Base-by-base conservation (phyloP, 1,140 invertebrate species). In the Sinella curviseta region DNA sequence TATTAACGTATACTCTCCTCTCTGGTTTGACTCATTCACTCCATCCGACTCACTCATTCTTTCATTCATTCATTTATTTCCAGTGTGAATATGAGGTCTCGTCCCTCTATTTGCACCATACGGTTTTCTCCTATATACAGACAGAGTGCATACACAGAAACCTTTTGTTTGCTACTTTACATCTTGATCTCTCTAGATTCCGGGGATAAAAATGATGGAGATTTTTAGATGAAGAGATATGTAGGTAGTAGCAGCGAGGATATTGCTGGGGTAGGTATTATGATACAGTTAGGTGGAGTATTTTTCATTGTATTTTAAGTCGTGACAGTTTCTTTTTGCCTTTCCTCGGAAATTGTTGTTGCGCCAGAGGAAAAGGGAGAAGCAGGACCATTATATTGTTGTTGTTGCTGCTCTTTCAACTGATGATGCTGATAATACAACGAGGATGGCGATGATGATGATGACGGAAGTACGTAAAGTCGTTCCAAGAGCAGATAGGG, bases 201-300 rank as follows among this genome's bases (percentile, higher is more conserved):
- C n/a, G 65, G 24, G 65, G 65, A 70, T 70, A 70, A 70, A 48
- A 70, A 70, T 70, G 65, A 70, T 70, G 65, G 65, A 70, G 65
- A 70, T 70, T 60, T 60, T 60, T 26, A 65, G 57, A 65, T 65
- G 26, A 48, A 70, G 65, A 16, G 8, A 30, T 24, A 70, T n/a
- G 31, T 26, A 60, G 24, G 31, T 31, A 70, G 8, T 33, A n/a
- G n/a, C n/a, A n/a, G n/a, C n/a, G n/a, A n/a, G n/a, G n/a, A n/a
- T n/a, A n/a, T 65, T 26, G 26, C 8, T 8, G 57, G 16, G 57
- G 14, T n/a, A 65, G 14, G 57, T 8, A 16, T 17, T 17, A 65
- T n/a, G 57, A 16, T 4, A 14, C 16, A 65, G 3, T 14, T 14
- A 65, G 8, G 57, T 4, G 57, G 57, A 65, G 57, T 65, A 65